Conservation (phyloP, 2,113 vertebrate species). For the Archocentrus centrarchus region DNA sequence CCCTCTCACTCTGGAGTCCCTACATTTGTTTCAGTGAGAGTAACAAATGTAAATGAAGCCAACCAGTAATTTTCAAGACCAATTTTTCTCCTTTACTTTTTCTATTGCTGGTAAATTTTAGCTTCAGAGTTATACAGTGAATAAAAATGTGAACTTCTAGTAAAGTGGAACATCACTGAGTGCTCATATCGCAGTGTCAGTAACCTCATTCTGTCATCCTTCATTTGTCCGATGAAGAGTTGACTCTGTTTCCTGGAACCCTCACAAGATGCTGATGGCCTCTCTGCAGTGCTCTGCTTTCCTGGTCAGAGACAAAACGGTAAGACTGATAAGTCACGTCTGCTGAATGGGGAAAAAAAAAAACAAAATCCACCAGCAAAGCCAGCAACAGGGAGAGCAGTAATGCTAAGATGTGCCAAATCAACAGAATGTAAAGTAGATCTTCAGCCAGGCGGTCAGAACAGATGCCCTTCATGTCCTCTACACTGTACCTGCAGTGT, state of each 20-base stretch:
- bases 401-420: neutral
- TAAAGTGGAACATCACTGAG: neutral
- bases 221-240: constrained; percentile 70
- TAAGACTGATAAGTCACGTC: constrained; percentile 38
- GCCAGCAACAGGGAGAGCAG: neutral
- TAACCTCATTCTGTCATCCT: neutral
- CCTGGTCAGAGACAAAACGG: constrained; percentile 85
- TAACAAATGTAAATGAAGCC: no score
- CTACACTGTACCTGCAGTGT: neutral
- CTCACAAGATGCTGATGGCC: constrained; percentile 90
- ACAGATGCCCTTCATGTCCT: neutral
- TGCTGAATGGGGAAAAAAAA: neutral
- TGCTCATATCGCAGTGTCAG: neutral
- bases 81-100: no score
- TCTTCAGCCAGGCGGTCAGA: neutral
- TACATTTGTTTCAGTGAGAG: no score
- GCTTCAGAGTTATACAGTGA: neutral
- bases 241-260: constrained; percentile 88
- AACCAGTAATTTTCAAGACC: neutral
- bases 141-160: neutral
- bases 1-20: no score
- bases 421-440: neutral
- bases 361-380: fast-evolving
- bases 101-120: neutral
- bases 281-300: constrained; percentile 89